Base-by-base conservation (phyloP, 2,113 vertebrate genomes). In the Laticauda colubrina region DNA sequence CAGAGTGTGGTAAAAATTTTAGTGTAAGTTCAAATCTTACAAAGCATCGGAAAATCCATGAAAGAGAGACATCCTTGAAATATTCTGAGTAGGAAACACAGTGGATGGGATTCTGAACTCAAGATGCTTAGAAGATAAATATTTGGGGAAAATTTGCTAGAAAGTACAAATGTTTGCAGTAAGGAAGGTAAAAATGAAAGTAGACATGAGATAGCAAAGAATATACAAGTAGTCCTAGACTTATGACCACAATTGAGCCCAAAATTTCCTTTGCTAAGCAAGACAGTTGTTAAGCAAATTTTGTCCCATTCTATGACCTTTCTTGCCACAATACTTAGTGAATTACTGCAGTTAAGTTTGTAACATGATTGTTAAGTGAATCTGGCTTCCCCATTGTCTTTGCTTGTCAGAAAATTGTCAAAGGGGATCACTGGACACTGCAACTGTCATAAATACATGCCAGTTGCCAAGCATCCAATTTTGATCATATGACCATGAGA, bases 21-120 rank as follows among this genome's bases (percentile, higher is more conserved):
- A 91, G 90, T 10, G 93, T 91, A 11, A 94, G 93, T 43, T 94
- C 92, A 20, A 93, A 93, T 23, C 94, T 94, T 57, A 59, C 75
- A 6, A 94, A 93, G 55, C 94, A 94, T 93, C 92, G 89, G 57
- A 92, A 61, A 59, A 56, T 48, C 92, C 92, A 93, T 14, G 88
- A 93, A 20, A 64, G 81, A 87, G 92, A 93, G 24, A 21, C 89
- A 0, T 45, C 75, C 43, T 43, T 90, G 11, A 87, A 90, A 29
- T 18, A 57, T 61, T 90, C 56, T 64, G 81, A 90, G n/a, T 93
- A 57, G 48, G 23, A 87, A 90, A 54, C 10, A 23, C 14, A 43
- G 26, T 56, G 11, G 26, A 23, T 91, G 55, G 3, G 21, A 55
- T 24, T n/a, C 54, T 57, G 39, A 48, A 18, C n/a, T 8, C 43